Evolutionary conservation across 35 echinoderm and acorn worm species (phyloP).

Genomic region (Lytechinus pictus): DNA sequence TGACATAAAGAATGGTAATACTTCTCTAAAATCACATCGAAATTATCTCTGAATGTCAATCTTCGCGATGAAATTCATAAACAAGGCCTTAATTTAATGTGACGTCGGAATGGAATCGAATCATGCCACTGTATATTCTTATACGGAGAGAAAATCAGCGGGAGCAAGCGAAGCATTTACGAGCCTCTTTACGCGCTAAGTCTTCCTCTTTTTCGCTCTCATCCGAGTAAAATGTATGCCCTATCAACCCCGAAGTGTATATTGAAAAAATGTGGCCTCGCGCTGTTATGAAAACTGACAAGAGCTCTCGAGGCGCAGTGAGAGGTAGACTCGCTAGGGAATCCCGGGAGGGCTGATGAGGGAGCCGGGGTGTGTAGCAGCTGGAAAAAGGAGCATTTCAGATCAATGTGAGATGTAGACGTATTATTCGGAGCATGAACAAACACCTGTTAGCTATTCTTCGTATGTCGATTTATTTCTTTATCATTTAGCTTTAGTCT

Average conservation of each 20-base stretch:
- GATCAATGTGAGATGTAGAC: background rate
- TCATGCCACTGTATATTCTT: background rate
- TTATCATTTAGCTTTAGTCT: background rate
- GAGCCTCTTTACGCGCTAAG: background rate
- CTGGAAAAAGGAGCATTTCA: background rate
- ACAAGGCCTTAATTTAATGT: background rate
- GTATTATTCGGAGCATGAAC: background rate
- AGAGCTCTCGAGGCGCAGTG: background rate
- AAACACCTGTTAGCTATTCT: background rate
- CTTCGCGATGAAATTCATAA: background rate
- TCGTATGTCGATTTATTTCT: background rate
- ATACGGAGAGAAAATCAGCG: background rate
- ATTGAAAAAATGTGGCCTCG: background rate
- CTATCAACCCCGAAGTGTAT: background rate
- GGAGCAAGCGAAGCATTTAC: background rate
- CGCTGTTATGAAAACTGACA: slow-evolving; percentile 17
- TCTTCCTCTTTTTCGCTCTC: background rate
- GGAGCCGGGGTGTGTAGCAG: background rate
- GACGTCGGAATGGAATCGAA: background rate
- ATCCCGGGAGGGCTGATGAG: background rate
- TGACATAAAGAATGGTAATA: background rate
- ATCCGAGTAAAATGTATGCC: background rate
- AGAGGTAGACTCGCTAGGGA: background rate
- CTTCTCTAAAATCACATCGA: background rate
- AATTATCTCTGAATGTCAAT: background rate